phyloP scores from a whole-genome alignment of 2,113 vertebrate genomes.

The Ascaphus truei region DNA sequence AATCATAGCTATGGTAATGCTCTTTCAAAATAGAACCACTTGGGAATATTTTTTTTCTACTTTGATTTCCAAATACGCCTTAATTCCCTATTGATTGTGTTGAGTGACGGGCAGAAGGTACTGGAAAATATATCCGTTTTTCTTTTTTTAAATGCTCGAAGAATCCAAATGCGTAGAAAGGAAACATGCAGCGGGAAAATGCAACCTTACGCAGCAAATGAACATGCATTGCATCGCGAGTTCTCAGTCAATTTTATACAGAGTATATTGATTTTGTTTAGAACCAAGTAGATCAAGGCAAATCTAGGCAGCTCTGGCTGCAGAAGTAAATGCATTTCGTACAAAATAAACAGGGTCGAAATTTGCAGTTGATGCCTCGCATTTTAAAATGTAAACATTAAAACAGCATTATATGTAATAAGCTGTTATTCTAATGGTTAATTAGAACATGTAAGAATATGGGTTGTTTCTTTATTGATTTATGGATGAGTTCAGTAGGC shows the following conservation, averaged over 20 bases:
- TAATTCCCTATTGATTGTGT: constrained; percentile 25
- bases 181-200: not conserved
- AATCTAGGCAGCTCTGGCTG: too few relatives aligned
- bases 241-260: too few relatives aligned
- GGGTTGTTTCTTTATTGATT: constrained; percentile 1
- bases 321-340: too few relatives aligned
- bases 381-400: not conserved
- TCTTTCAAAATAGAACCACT: constrained; percentile 14
- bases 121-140: not conserved
- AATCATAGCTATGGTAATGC: constrained; percentile 29
- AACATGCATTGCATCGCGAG: too few relatives aligned
- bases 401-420: not conserved
- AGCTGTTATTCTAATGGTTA: not conserved
- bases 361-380: too few relatives aligned
- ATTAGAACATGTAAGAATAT: not conserved
- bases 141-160: not conserved
- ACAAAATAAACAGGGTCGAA: too few relatives aligned
- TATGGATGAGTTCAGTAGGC: not conserved
- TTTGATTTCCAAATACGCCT: constrained; percentile 26
- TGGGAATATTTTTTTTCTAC: constrained; percentile 9
- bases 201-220: not conserved
- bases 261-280: too few relatives aligned
- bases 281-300: too few relatives aligned
- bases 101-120: constrained; percentile 12
- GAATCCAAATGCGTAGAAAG: not conserved